Evolutionary conservation across 2,888 invertebrate species (phyloP), one percentile per base, ranked within the genome.

Genomic region (Drosophila anceps): DNA sequence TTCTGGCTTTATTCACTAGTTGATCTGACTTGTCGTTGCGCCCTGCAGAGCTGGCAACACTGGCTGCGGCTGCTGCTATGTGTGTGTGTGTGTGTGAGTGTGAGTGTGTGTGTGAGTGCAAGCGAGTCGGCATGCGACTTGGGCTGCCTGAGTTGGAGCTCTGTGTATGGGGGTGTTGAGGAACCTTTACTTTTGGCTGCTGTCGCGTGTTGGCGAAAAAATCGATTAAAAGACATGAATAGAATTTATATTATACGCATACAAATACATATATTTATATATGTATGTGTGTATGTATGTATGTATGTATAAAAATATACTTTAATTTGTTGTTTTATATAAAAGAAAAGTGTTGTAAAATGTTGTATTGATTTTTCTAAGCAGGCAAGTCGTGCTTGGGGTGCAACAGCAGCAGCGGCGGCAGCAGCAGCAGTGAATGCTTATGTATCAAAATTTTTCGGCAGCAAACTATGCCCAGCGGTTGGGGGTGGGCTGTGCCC

Each of bases 391-490:
- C 64, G n/a, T 39, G 48, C 9, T 27, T 24, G 43, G 37, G 29
- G 27, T 37, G 48, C 13, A 35, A 24, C 44, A 44, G 44, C 20
- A 20, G 20, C 48, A 6, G 60, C 18, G 20, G 48, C 10, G 29
- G 48, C 18, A 46, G 44, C 13, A 10, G 6, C 43, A 3, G 69
- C 9, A 24, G n/a, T 46, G 27, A 5, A 77, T 59, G 75, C 78
- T 84, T 84, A 82, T 84, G 85, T 84, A 84, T 78, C 69, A 79
- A 84, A 82, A 73, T 84, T 84, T 84, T 87, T 87, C 77, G 86
- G 77, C 70, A 77, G 59, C 39, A 66, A 82, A 67, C 58, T 74
- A 73, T 72, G 64, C 68, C 61, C 69, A 67, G 66, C 15, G 59
- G 59, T 69, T 48, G 58, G 31, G 41, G 51, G 58, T 66, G 44